phyloP scores from a whole-genome alignment of 2,888 invertebrate species.

The Glaucopsyche alexis region DNA sequence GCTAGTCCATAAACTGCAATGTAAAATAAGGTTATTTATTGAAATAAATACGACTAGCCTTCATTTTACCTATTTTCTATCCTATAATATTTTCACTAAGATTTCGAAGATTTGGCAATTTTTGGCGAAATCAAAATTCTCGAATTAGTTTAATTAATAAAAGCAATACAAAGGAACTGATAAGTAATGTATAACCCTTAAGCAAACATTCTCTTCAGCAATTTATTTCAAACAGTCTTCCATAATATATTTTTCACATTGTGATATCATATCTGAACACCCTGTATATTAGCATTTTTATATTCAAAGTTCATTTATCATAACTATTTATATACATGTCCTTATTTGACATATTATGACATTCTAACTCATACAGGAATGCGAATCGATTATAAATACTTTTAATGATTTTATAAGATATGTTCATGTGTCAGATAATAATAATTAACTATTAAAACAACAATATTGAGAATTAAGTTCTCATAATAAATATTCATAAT shows the following conservation, averaged over 20 bases:
- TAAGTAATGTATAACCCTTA: slow-evolving; percentile 1
- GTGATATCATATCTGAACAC: slow-evolving; percentile 23
- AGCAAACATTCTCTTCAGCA: slow-evolving; percentile 14
- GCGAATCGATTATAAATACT: slow-evolving; percentile 2
- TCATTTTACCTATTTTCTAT: slow-evolving; percentile 21
- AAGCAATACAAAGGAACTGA: slow-evolving; percentile 28
- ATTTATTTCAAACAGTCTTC: slow-evolving; percentile 25
- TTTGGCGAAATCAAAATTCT: slow-evolving; percentile 68
- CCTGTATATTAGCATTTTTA: slow-evolving; percentile 28
- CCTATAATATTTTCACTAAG: slow-evolving; percentile 4
- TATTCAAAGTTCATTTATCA: background rate
- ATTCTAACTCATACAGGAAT: slow-evolving; percentile 4
- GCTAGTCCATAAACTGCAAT: background rate
- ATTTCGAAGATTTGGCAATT: slow-evolving; percentile 65
- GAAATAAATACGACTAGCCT: slow-evolving; percentile 25
- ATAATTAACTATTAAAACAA: slow-evolving; percentile 26
- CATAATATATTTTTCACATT: slow-evolving; percentile 18
- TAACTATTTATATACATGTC: background rate
- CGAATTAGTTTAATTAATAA: slow-evolving; percentile 38
- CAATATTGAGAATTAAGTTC: slow-evolving; percentile 58
- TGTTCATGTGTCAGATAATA: slow-evolving; percentile 19
- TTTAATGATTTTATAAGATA: background rate
- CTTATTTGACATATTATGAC: background rate
- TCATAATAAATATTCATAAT: slow-evolving; percentile 55
- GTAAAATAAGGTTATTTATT: background rate